Evolutionary conservation across 2,888 invertebrate species (phyloP), one percentile per base, ranked within the genome.

Genomic region (Callyntrura sp.): DNA sequence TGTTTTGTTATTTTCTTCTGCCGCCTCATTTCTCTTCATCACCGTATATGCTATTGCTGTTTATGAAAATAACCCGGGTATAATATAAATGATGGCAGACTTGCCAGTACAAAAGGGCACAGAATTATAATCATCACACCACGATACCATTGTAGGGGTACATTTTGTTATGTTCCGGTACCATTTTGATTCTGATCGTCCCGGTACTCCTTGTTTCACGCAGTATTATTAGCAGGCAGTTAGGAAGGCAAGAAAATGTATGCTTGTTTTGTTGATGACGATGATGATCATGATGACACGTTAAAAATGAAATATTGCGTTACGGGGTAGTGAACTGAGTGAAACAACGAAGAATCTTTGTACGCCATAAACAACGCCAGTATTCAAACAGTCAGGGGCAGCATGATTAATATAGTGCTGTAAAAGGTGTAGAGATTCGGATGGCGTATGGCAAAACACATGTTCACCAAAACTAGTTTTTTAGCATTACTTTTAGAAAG

Each of bases 61-160:
- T 62, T 79, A 62, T 35, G 57, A 70, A 57, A 55, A 88, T 76
- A 88, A 84, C 88, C n/a, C n/a, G n/a, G 70, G 70, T 68, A 70
- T 89, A 85, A 89, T 89, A 85, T 84, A 89, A 89, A 89, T 70
- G 89, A 85, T 85, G 85, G 85, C 89, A 89, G 85, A 12, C 83
- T 89, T 89, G 83, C 81, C 89, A 81, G 73, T 62, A 82, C 82
- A 88, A 88, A 76, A 83, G 81, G 57, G 81, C 68, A 6, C 48
- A 86, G 48, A 76, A 60, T 57, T n/a, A 43, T 57, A 28, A 55
- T 35, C 35, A 8, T 25, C 55, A 0, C 78, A 25, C 55, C 55
- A 55, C n/a, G 25, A 25, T 28, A 8, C 73, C 23, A 11, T 23
- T 76, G 1, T 35, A 11, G 9, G 28, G 17, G 43, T 6, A 25